Evolutionary conservation across 2,888 invertebrate genomes (phyloP).

Genomic region (Tromatobia lineatoria): DNA sequence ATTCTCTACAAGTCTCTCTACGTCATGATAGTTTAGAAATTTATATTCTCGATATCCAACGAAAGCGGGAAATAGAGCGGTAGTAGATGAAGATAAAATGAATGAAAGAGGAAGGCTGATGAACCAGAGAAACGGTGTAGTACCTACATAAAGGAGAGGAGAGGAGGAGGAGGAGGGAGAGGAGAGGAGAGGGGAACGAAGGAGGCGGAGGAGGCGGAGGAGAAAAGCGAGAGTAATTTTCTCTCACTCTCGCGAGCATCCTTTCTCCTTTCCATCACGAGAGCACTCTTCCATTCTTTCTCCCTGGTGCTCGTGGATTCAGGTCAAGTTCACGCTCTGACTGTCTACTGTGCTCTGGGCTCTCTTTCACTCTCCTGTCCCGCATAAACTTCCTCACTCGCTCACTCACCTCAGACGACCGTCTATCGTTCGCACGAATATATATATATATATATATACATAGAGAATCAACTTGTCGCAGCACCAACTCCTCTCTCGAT

Average conservation of each 20-base stretch:
- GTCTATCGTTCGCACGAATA: conserved; percentile 5
- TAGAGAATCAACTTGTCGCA: conserved; percentile 18
- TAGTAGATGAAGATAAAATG: conserved; percentile 1
- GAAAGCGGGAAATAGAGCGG: not conserved
- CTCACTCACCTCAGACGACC: conserved; percentile 42
- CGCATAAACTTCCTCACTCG: conserved; percentile 66
- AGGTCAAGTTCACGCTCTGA: conserved; percentile 77
- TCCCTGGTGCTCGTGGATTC: conserved; percentile 72
- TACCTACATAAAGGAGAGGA: not conserved
- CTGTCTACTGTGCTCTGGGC: conserved; percentile 63
- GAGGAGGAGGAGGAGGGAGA: not conserved
- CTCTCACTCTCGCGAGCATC: conserved; percentile 50
- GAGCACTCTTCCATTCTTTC: conserved; percentile 77
- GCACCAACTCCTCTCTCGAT: conserved; percentile 36
- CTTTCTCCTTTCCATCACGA: conserved; percentile 76
- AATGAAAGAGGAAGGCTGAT: conserved; percentile 31
- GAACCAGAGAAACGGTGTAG: conserved; percentile 34
- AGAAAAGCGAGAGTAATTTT: conserved; percentile 39
- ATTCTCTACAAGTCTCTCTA: not conserved
- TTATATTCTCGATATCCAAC: not conserved
- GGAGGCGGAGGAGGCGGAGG: not conserved
- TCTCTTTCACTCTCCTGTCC: conserved; percentile 62
- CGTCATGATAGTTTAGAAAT: not conserved
- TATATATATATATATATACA: not conserved
- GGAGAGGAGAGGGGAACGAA: not conserved